Evolutionary conservation across 35 echinoderm and acorn worm species (phyloP).

Genomic region (Lytechinus pictus): DNA sequence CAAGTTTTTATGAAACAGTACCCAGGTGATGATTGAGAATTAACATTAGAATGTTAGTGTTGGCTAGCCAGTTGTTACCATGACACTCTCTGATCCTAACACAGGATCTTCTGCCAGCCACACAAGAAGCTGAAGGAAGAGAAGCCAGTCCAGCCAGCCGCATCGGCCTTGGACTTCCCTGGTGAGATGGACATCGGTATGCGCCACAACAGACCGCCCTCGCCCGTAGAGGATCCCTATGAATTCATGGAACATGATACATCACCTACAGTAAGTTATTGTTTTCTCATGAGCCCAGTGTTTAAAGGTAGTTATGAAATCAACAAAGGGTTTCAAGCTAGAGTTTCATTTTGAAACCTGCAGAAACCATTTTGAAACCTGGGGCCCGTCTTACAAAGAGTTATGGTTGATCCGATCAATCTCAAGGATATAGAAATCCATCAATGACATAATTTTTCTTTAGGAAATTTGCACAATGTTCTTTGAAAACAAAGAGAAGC

Average conservation of each 20-base stretch:
- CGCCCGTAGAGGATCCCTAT: constrained; percentile 87
- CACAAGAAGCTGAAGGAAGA: constrained; percentile 90
- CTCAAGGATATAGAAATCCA: no score
- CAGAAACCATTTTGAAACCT: no score
- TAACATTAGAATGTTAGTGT: background rate
- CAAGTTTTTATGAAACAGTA: no score
- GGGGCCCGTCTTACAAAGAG: no score
- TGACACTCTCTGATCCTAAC: background rate
- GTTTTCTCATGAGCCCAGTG: background rate
- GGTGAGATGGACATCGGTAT: constrained; percentile 39
- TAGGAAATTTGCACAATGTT: no score
- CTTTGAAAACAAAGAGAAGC: no score
- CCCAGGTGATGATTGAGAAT: no score
- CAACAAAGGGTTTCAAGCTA: no score
- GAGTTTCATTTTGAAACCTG: no score
- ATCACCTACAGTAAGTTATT: constrained; percentile 75
- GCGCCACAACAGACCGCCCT: constrained; percentile 55
- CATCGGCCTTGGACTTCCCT: background rate
- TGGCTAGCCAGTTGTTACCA: background rate
- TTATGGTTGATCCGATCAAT: no score
- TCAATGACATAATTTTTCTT: no score
- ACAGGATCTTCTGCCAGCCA: constrained; percentile 86
- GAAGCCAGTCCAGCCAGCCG: constrained; percentile 36
- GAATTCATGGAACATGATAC: constrained; percentile 84
- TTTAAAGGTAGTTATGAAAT: no score